Evolutionary conservation across 2,888 invertebrate genomes (phyloP).

Genomic region (Drosophila buzzatii): DNA sequence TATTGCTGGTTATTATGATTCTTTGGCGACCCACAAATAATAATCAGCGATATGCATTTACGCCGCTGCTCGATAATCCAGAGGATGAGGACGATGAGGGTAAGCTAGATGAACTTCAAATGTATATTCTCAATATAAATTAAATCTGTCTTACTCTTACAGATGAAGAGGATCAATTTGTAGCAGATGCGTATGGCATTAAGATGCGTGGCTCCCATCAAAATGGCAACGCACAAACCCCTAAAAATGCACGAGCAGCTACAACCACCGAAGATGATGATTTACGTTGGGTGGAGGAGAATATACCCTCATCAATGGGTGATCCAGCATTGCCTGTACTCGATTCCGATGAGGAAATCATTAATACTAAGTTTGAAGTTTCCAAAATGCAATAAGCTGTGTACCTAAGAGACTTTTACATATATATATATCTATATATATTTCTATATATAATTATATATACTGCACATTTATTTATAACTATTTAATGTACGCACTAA

Average conservation of each 20-base stretch:
- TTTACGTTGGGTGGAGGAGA: conserved; percentile 96
- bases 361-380: conserved; percentile 94
- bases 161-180: conserved; percentile 93
- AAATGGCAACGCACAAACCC: conserved; percentile 84
- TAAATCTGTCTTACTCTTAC: conserved; percentile 3
- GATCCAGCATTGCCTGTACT: conserved; percentile 90
- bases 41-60: conserved; percentile 97
- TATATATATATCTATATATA: conserved; percentile 8
- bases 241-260: conserved; percentile 77
- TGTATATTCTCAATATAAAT: too few species aligned
- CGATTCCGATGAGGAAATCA: conserved; percentile 93
- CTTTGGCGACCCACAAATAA: conserved; percentile 98
- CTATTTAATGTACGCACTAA: conserved; percentile 40
- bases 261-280: conserved; percentile 89
- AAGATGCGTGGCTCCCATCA: conserved; percentile 89
- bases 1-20: conserved; percentile 96
- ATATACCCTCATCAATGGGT: conserved; percentile 92
- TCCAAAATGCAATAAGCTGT: conserved; percentile 92
- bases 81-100: conserved; percentile 92
- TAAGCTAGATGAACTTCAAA: conserved; percentile 35
- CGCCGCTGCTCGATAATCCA: conserved; percentile 93
- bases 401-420: conserved; percentile 59
- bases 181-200: conserved; percentile 94
- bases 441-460: conserved; percentile 7
- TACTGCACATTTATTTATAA: conserved; percentile 53